Evolutionary conservation across 1,140 invertebrate species (phyloP).

Genomic region (Potamilus streckersoni): DNA sequence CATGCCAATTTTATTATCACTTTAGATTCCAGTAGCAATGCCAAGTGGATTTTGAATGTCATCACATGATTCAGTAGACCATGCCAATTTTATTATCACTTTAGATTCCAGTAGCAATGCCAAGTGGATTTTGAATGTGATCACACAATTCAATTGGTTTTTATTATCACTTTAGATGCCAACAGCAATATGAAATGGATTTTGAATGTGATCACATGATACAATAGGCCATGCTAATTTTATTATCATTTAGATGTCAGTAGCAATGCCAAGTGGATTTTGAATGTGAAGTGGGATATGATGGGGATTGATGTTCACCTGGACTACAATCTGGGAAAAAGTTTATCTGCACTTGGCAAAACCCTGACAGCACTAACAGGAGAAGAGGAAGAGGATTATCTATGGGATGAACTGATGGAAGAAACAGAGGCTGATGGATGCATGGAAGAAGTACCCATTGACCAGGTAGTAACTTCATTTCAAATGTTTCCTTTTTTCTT

Average conservation of each 20-base stretch:
- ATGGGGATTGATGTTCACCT: conserved; percentile 97
- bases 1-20: not conserved
- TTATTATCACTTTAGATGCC: conserved; percentile 34
- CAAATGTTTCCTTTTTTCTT: no score
- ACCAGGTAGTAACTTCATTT: no score
- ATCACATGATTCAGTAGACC: no score
- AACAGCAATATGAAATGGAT: conserved; percentile 97
- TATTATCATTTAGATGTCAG: no score
- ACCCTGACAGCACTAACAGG: conserved; percentile 92
- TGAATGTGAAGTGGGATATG: conserved; percentile 90
- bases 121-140: no score
- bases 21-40: conserved; percentile 79
- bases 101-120: no score
- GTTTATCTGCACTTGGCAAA: conserved; percentile 90
- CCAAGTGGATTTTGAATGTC: conserved; percentile 98
- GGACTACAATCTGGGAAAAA: conserved; percentile 96
- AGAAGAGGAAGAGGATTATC: conserved; percentile 51
- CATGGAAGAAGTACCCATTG: not conserved
- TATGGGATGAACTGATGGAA: conserved; percentile 37
- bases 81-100: no score
- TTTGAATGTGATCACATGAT: conserved; percentile 79
- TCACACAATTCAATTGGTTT: not conserved
- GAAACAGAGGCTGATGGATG: conserved; percentile 30
- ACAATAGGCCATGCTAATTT: no score
- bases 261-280: no score